Base-by-base conservation (phyloP, 2,888 invertebrate genomes). In the Aleiodes testaceus region DNA sequence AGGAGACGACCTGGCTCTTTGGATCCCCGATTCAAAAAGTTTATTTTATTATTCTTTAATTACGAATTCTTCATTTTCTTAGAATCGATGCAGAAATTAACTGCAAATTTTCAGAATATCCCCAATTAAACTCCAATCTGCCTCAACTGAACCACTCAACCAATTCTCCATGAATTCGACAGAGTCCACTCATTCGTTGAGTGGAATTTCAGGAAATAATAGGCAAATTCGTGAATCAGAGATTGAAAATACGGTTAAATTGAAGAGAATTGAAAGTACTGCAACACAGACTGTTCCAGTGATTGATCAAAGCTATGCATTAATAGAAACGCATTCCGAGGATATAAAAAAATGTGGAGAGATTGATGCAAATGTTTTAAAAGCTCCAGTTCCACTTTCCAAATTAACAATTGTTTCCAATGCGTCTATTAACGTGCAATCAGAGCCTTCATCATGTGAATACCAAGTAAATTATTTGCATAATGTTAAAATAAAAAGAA, bases 1-100 rank as follows among this genome's bases (percentile, higher is more conserved):
- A 81, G 77, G 63, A 79, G 79, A 72, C 76, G 76, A 75, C 81
- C 84, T 11, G 81, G 84, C 44, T 80, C 79, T 52, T 59, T 74
- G 2, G 86, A 86, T 77, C 84, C 85, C 14, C 80, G 86, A 67
- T 86, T 86, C 47, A 84, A 83, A 75, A 83, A 78, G 86, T 83
- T 79, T 9, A 55, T 50, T 52, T 64, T 36, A 26, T 11, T 65
- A 18, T 45, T 66, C 16, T 22, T 30, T 22, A n/a, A 30, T 59
- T 30, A 30, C n/a, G n/a, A n/a, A 72, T 70, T 77, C 59, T 26
- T 26, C 26, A 26, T 5, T 26, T 26, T 26, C 3, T 26, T 26
- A 2, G 3, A 26, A 2, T 1, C n/a, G 5, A 76, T 36, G 2
- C 11, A n/a, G 2, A 36, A 36, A 59, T 36, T 14, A 74, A 20